Evolutionary conservation across 2,888 invertebrate species (phyloP), one percentile per base, ranked within the genome.

Genomic region (Oegoconia quadripuncta): DNA sequence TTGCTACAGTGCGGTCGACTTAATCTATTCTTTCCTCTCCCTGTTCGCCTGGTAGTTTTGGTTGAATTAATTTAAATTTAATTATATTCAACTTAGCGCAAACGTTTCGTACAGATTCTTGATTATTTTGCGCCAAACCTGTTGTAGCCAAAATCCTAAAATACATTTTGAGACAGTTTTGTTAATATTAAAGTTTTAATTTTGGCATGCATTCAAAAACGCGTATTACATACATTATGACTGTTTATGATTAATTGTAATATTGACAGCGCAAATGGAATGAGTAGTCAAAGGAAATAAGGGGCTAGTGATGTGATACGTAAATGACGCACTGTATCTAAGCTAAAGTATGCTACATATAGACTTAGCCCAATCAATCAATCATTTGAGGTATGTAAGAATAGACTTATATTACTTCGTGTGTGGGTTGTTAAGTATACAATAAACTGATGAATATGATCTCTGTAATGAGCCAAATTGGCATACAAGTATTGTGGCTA

Each of bases 21-120:
- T 65, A 64, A 60, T 63, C 53, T 62, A 59, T 56, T 67, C 58
- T 57, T 59, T 56, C 55, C 48, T 41, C 48, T 52, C 43, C 43
- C 51, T 66, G 55, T 43, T 38, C 46, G 39, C 59, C 59, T 60
- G 41, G 64, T 65, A 55, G 50, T 48, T 48, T 33, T 38, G 37
- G 44, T 26, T 26, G 48, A 52, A 52, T 55, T 47, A 48, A 59
- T 57, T 57, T 53, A 43, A 50, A 57, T 51, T 55, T 48, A 46
- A 48, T n/a, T n/a, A n/a, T 52, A 52, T 42, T 52, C 37, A 18
- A 14, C 18, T 31, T 31, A 18, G n/a, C 13, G 3, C 12, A 11
- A 11, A 27, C 11, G 8, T 7, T 7, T 7, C 9, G 7, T 22
- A 22, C 22, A 22, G 5, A 9, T 5, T n/a, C n/a, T n/a, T n/a